Percentiles rank a stretch among this genome's conserved stretches.
phyloP scores from a whole-genome alignment of 35 echinoderm and acorn worm species.

The Strongylocentrotus purpuratus region DNA sequence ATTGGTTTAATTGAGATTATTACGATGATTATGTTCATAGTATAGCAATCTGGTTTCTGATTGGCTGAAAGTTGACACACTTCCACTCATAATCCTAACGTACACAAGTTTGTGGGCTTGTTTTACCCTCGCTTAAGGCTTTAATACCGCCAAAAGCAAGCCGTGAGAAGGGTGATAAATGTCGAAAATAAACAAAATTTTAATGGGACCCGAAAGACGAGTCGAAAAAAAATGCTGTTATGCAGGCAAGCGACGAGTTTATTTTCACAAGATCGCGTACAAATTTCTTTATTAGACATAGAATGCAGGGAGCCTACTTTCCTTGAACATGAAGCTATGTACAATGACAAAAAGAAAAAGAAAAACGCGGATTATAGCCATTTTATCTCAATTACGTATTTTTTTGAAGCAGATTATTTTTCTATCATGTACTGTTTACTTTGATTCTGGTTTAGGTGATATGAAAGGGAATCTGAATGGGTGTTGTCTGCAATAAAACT shows the following conservation, averaged over 20 bases:
- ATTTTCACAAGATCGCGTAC: neutral
- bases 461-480: no score
- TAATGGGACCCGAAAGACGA: neutral
- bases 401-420: no score
- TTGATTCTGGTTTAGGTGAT: no score
- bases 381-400: neutral
- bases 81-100: neutral
- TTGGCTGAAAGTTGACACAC: neutral
- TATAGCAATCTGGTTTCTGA: neutral
- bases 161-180: neutral
- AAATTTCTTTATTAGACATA: neutral
- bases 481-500: no score
- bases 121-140: neutral
- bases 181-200: constrained; percentile 7
- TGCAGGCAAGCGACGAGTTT: neutral
- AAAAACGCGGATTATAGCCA: neutral
- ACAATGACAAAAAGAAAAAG: neutral
- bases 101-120: neutral
- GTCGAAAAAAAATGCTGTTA: neutral
- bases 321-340: neutral
- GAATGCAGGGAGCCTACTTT: neutral
- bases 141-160: neutral
- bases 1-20: neutral
- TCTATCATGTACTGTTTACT: no score
- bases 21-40: neutral